Evolutionary conservation across 1,140 invertebrate species (phyloP), one percentile per base, ranked within the genome.

Genomic region (Ephestia elutella): DNA sequence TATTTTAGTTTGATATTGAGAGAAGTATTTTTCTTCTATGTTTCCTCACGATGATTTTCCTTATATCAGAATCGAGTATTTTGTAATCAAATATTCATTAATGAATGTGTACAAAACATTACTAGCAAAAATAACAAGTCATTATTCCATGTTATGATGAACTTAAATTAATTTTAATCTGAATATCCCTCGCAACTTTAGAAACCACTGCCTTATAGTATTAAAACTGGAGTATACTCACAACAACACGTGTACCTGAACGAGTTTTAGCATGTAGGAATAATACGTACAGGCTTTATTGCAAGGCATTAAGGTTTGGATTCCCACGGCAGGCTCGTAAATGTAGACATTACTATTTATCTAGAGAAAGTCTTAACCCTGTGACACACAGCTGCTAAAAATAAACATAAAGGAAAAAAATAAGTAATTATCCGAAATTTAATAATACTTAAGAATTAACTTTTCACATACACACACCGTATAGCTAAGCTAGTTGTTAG

Each of bases 221-320:
- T 67, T 67, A 67, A 67, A 60, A 61, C 65, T 67, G 59, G 21
- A 62, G 50, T 59, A 66, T 54, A 15, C 38, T 44, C 15, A n/a
- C 38, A 56, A n/a, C 38, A 56, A 71, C 69, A 65, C 62, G 60
- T 68, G 65, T 68, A 67, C 66, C 62, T 61, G 65, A 56, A 62
- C 57, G 53, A 57, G 54, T 60, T 57, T 35, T 61, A n/a, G 35
- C 25, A 63, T 63, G 58, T 49, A 25, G 17, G 32, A 25, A 8
- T 38, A n/a, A n/a, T n/a, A n/a, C n/a, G 54, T 9, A 49, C 18
- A 17, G 17, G 3, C 25, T 55, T 54, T 66, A 60, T 44, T 20
- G 30, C 5, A 8, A 48, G 0, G 20, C 5, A 0, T 1, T 57
- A 66, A 50, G 50, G 38, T 28, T 54, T 2, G 55, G 28, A 18